phyloP scores from a whole-genome alignment of 2,797 vertebrate genomes.

The Enteromius thamalakanensis region DNA sequence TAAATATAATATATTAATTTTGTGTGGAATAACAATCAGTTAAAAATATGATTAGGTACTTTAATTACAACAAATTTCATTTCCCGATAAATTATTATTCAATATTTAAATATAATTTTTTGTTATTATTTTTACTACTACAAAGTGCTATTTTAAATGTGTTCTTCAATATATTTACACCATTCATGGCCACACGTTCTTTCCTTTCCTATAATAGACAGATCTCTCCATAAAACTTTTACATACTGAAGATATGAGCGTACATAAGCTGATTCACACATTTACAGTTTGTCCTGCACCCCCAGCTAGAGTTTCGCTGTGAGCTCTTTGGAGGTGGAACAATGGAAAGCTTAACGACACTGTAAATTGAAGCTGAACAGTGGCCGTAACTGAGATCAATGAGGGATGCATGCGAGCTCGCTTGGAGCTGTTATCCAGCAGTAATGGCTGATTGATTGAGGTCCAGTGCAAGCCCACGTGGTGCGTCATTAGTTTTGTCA shows the following conservation, averaged over 20 bases:
- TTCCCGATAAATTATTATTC: background rate
- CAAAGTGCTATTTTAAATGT: background rate
- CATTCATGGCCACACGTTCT: background rate
- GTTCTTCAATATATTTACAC: background rate
- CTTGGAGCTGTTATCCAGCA: constrained; percentile 46
- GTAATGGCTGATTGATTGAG: constrained; percentile 62
- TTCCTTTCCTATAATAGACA: background rate
- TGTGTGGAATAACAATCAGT: too few species aligned
- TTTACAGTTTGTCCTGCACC: constrained; percentile 2
- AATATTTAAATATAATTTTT: background rate
- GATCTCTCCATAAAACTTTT: background rate
- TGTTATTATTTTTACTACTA: background rate
- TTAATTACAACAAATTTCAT: background rate
- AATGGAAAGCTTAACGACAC: constrained; percentile 59
- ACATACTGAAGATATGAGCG: background rate
- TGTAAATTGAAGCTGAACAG: constrained; percentile 60
- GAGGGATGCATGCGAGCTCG: constrained; percentile 34
- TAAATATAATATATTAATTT: too few species aligned
- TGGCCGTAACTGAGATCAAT: constrained; percentile 62
- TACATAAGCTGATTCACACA: background rate
- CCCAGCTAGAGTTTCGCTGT: background rate
- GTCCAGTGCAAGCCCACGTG: constrained; percentile 17
- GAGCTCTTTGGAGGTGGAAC: constrained; percentile 39
- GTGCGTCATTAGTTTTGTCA: constrained; percentile 49
- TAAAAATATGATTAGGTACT: too few species aligned